Conservation (phyloP, 2,888 invertebrate genomes). For the Plutella xylostella region DNA sequence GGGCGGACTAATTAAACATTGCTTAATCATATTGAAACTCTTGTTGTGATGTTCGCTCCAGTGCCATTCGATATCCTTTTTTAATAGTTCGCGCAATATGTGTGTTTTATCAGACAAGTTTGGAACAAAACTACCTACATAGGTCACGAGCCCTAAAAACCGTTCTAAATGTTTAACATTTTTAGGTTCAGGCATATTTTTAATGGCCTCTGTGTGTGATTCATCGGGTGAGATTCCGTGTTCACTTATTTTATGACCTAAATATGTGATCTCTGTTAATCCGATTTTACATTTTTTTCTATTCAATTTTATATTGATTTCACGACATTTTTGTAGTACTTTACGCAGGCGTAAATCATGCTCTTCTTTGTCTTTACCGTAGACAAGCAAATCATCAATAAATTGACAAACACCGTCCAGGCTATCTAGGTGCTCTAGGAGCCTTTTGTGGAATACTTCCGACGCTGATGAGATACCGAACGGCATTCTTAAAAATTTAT, state of each 20-base stretch:
- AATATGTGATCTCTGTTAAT: constrained; percentile 2
- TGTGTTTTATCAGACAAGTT: constrained; percentile 19
- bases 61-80: constrained; percentile 4
- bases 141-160: constrained; percentile 21
- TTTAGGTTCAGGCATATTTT: constrained; percentile 18
- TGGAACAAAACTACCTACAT: constrained; percentile 19
- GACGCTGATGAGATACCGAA: not conserved
- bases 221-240: constrained; percentile 15
- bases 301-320: constrained; percentile 5
- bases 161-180: constrained; percentile 18
- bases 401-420: not conserved
- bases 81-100: constrained; percentile 17
- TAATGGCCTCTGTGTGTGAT: constrained; percentile 16
- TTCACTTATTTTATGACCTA: constrained; percentile 3
- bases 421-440: too few species aligned
- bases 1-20: constrained; percentile 7
- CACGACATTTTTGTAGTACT: constrained; percentile 7
- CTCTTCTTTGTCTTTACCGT: constrained; percentile 3
- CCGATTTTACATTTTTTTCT: constrained; percentile 6
- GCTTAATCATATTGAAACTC: not conserved
- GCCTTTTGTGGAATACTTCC: too few species aligned
- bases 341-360: constrained; percentile 8
- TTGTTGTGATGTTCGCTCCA: not conserved
- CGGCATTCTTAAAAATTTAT: constrained; percentile 1
- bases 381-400: constrained; percentile 3